These are phyloP conservation scores for Endomychus coccineus DNA, from an alignment of 2,888 invertebrate genomes.

Conservation along the genomic window DNA sequence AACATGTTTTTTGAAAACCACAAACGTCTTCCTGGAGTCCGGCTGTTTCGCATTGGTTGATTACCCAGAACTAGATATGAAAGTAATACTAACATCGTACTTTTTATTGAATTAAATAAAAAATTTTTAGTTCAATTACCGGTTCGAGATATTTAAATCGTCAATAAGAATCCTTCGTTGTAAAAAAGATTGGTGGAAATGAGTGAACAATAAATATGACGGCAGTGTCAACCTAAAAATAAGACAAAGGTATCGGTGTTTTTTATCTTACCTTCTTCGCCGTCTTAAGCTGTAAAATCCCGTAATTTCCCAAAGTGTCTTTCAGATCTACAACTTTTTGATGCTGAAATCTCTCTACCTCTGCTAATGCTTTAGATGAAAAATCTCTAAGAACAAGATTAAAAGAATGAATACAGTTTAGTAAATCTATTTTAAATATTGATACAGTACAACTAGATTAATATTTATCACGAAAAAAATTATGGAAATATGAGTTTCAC, in stretches of 20 bases:
- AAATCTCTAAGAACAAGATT: constrained; percentile 52
- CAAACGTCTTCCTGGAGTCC: no score
- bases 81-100: no score
- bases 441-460: neutral
- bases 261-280: constrained; percentile 57
- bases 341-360: constrained; percentile 64
- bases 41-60: no score
- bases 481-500: no score
- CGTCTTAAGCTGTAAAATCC: constrained; percentile 64
- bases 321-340: constrained; percentile 65
- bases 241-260: constrained; percentile 3
- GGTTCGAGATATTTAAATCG: no score
- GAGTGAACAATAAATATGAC: neutral
- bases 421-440: constrained; percentile 5
- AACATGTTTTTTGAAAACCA: no score
- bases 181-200: neutral
- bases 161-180: neutral
- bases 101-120: neutral
- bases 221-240: neutral
- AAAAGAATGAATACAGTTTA: constrained; percentile 5
- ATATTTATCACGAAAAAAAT: no score
- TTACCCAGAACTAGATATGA: no score
- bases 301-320: constrained; percentile 62
- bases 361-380: constrained; percentile 56
- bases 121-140: neutral